Evolutionary conservation across 2,888 invertebrate species (phyloP).

Genomic region (Lasioglossum marginatum): DNA sequence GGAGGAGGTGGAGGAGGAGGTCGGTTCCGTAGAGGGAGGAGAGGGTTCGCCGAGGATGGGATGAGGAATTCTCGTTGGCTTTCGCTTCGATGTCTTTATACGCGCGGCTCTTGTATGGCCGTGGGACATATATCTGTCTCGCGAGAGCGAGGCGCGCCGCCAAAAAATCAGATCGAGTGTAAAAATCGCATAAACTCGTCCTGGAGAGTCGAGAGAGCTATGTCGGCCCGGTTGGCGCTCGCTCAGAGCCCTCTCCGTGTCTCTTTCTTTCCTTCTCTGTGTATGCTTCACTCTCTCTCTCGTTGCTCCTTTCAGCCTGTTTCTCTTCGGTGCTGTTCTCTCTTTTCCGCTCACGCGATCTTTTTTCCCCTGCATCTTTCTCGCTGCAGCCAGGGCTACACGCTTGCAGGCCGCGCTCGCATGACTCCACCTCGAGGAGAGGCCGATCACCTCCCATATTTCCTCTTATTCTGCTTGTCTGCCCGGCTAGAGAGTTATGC

Average conservation of each 20-base stretch:
- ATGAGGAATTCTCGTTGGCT: slow-evolving; percentile 85
- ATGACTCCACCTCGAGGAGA: slow-evolving; percentile 76
- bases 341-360: slow-evolving; percentile 63
- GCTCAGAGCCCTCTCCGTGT: slow-evolving; percentile 59
- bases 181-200: slow-evolving; percentile 85
- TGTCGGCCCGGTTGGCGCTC: slow-evolving; percentile 77
- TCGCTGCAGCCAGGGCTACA: slow-evolving; percentile 69
- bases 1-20: slow-evolving; percentile 59
- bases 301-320: slow-evolving; percentile 52
- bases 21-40: slow-evolving; percentile 67
- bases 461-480: slow-evolving; percentile 81
- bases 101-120: slow-evolving; percentile 83
- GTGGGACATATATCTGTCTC: slow-evolving; percentile 84
- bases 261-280: slow-evolving; percentile 12
- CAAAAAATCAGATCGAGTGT: slow-evolving; percentile 85
- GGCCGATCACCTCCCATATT: slow-evolving; percentile 84
- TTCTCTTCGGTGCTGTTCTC: slow-evolving; percentile 49
- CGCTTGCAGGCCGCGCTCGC: slow-evolving; percentile 60
- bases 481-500: slow-evolving; percentile 79
- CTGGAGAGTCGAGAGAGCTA: slow-evolving; percentile 82
- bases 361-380: slow-evolving; percentile 61
- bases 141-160: slow-evolving; percentile 84
- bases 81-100: slow-evolving; percentile 85
- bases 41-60: slow-evolving; percentile 78
- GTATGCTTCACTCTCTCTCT: slow-evolving; percentile 45